Evolutionary conservation across 2,888 invertebrate genomes (phyloP).

Genomic region (Arrhopalites spinosus): DNA sequence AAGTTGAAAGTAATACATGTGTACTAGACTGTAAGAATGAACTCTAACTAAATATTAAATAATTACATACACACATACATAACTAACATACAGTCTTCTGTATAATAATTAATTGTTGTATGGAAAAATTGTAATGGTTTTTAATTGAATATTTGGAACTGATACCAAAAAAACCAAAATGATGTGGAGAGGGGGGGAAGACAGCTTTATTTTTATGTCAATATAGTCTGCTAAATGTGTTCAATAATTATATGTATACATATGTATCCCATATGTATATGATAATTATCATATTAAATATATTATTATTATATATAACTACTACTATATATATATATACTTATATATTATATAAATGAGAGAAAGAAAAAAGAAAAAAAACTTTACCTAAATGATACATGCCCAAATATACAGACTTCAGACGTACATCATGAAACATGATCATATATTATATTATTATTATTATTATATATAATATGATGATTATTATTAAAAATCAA

Average conservation of each 20-base stretch:
- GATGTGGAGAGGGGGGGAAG: conserved; percentile 5
- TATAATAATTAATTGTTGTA: no score
- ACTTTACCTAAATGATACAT: conserved; percentile 26
- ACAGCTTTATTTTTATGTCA: conserved; percentile 47
- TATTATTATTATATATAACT: conserved; percentile 13
- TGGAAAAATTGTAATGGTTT: conserved; percentile 13
- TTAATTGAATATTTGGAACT: conserved; percentile 35
- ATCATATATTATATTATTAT: conserved; percentile 32
- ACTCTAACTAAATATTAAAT: no score
- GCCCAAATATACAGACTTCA: conserved; percentile 31
- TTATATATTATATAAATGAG: neutral
- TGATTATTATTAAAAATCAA: conserved; percentile 27
- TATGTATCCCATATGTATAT: conserved; percentile 6
- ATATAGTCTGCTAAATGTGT: conserved; percentile 47
- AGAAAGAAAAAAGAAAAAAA: neutral
- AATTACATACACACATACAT: no score
- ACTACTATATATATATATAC: conserved; percentile 1
- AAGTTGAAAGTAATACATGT: no score
- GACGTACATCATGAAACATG: conserved; percentile 33
- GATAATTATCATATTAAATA: conserved; percentile 13
- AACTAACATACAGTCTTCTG: no score
- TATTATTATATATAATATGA: neutral
- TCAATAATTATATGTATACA: conserved; percentile 37
- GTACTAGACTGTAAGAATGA: no score
- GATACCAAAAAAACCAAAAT: conserved; percentile 36